Base-by-base conservation (phyloP, 2,113 vertebrate genomes). In the Thunnus thynnus region DNA sequence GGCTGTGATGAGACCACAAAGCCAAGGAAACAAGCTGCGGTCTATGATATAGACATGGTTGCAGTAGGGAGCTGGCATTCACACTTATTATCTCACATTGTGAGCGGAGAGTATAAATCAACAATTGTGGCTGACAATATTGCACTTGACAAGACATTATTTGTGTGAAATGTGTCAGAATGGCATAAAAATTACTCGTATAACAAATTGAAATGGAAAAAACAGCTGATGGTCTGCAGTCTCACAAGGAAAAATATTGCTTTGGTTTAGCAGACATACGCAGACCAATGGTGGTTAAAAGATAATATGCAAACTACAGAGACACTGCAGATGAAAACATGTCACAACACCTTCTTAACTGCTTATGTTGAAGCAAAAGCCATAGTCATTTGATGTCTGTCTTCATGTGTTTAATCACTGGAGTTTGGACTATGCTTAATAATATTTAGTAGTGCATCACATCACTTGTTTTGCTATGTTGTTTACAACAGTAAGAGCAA, bases 1-100 rank as follows among this genome's bases (percentile, higher is more conserved):
- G 72, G 46, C 58, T 83, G 86, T 83, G 81, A 93, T 91, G 88
- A 91, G 80, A 85, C 79, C 82, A 76, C 74, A 79, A 79, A 78
- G 78, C 78, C 65, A 65, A 84, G 78, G 82, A 85, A 77, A 80
- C 71, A 87, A 85, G 78, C 70, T 76, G 54, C 56, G 3, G 73
- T 74, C 58, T 82, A 62, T 72, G 81, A 87, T 80, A 78, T 76
- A 75, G 76, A 84, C 69, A 79, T 47, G 69, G 80, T 25, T 74
- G 72, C 73, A 80, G 44, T 56, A 4, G 65, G 72, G 61, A 83
- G 75, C 73, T 74, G 71, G 72, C 52, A 72, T 88, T 82, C 81
- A 76, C 83, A 83, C 83, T 80, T 83, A 89, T 80, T 76, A 86
- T 80, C 77, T 78, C 80, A 83, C 78, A 79, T 36, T 65, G 69